Evolutionary conservation across 2,797 vertebrate species (phyloP).

Genomic region (Acipenser oxyrinchus): DNA sequence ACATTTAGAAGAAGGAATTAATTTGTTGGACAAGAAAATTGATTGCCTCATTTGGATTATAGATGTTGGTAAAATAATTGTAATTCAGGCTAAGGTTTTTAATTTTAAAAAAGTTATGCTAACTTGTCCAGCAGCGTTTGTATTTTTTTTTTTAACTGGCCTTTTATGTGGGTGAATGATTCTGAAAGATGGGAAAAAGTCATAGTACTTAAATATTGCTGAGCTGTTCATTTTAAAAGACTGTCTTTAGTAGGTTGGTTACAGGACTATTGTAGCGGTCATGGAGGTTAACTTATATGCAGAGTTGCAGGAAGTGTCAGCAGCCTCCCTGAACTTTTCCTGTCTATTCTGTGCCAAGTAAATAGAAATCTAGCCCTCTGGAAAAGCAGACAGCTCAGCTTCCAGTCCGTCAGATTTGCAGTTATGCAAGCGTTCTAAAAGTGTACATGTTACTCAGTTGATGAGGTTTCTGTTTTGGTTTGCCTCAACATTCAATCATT

Average conservation of each 20-base stretch:
- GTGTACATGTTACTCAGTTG: too few species aligned
- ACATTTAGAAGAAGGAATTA: too few species aligned
- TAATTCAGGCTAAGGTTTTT: too few species aligned
- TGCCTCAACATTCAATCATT: too few species aligned
- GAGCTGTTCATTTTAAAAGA: constrained; percentile 13
- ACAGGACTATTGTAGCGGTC: constrained; percentile 46
- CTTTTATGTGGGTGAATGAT: constrained; percentile 21
- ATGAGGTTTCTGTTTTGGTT: too few species aligned
- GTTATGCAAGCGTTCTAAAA: constrained; percentile 48
- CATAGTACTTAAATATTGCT: constrained; percentile 38
- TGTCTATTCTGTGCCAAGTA: constrained; percentile 52
- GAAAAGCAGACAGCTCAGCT: constrained; percentile 31
- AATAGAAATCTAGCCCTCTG: constrained; percentile 51
- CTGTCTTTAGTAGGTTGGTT: background rate
- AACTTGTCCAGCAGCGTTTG: too few species aligned
- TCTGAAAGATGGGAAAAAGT: constrained; percentile 28
- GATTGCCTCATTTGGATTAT: too few species aligned
- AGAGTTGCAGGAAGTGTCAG: constrained; percentile 52
- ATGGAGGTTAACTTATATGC: constrained; percentile 55
- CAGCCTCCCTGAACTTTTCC: constrained; percentile 55
- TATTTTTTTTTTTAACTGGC: too few species aligned
- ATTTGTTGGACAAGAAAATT: too few species aligned
- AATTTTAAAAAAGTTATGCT: too few species aligned
- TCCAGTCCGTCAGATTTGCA: constrained; percentile 41
- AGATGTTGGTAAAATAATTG: too few species aligned